Evolutionary conservation across 2,888 invertebrate species (phyloP), one percentile per base, ranked within the genome.

Genomic region (Caenorhabditis imperialis): DNA sequence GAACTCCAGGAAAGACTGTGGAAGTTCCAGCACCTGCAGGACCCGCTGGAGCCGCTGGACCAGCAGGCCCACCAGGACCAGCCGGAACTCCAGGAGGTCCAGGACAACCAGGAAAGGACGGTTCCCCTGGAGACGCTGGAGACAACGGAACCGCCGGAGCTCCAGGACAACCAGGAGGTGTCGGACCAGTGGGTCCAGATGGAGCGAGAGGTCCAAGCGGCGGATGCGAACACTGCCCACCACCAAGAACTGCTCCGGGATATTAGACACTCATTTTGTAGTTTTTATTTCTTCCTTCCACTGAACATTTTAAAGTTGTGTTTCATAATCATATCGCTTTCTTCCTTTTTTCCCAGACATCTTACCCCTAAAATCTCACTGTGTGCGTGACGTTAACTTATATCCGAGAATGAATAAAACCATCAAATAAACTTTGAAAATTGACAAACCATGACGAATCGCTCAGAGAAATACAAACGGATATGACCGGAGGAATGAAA

Each of bases 211-310:
- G 79, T 30, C 75, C 77, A 37, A 70, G 72, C 30, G 79, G 79
- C 37, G 75, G 75, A n/a, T 79, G 79, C 53, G 77, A 62, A 51
- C 79, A 79, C 53, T 79, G 79, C 53, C 70, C 79, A 42, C 77
- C 79, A 45, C 79, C 79, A 47, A 74, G 79, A 65, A 78, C 78
- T 10, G 78, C 78, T 22, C 78, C 78, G 16, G 78, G 78, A 67
- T 78, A 78, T 50, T 78, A 78, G 67, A 60, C 14, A 10, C 0
- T n/a, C 35, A 47, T 48, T 47, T 25, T 16, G 5, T 65, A 55
- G 44, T 14, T 51, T 38, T 54, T 25, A 44, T 12, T 37, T 50
- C 16, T 14, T 22, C 37, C 42, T 18, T n/a, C n/a, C n/a, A n/a
- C n/a, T n/a, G n/a, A n/a, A n/a, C n/a, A n/a, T n/a, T 44, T 25